Evolutionary conservation across 2,888 invertebrate species (phyloP).

Genomic region (Lottia scabra): DNA sequence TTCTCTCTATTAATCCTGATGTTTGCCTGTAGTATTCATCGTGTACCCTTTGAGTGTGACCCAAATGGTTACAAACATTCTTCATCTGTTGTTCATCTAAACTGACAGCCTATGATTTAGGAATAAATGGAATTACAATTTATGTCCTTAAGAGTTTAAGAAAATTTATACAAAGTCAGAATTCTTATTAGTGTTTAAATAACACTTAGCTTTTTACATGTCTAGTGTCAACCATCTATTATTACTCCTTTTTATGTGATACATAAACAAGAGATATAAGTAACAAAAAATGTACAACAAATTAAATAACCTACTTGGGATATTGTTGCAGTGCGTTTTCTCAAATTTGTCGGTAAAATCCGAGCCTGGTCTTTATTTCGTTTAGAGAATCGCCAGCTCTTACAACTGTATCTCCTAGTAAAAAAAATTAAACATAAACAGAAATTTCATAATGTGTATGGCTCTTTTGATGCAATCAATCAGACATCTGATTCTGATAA

Average conservation of each 20-base stretch:
- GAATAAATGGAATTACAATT: background rate
- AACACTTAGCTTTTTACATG: background rate
- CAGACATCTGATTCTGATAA: too few species aligned
- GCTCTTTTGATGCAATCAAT: too few species aligned
- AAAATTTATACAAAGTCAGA: background rate
- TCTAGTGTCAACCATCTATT: background rate
- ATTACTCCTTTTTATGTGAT: too few species aligned
- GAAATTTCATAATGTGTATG: too few species aligned
- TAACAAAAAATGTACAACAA: background rate
- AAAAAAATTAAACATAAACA: too few species aligned
- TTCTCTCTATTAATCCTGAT: constrained; percentile 1
- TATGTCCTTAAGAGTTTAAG: background rate
- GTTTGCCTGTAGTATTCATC: background rate
- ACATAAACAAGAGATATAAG: too few species aligned
- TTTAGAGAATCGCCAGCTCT: constrained; percentile 3
- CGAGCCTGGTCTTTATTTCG: background rate
- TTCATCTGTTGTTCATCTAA: constrained; percentile 5
- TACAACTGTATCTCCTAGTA: background rate
- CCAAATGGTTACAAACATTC: background rate
- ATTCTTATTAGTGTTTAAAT: background rate
- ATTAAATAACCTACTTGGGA: background rate
- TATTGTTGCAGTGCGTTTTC: constrained; percentile 10
- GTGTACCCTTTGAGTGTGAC: background rate
- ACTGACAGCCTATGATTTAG: background rate
- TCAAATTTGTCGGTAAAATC: background rate